phyloP scores from a whole-genome alignment of 2,113 vertebrate species.

The Anarhynchus alexandrinus region DNA sequence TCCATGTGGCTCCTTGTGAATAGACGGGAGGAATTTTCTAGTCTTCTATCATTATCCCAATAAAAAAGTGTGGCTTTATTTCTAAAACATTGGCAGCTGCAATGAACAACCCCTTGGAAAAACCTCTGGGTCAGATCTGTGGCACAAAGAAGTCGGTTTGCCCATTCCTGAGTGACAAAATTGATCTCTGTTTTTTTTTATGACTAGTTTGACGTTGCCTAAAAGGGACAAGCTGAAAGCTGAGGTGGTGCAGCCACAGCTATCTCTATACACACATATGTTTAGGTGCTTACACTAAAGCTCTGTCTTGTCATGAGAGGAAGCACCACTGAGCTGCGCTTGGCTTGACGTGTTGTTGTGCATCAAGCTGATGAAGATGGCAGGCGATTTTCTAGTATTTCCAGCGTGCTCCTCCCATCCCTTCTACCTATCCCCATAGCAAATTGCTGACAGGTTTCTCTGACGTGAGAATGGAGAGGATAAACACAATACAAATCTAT shows the following conservation, averaged over 20 bases:
- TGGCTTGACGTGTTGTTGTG: background rate
- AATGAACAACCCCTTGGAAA: background rate
- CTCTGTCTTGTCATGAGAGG: background rate
- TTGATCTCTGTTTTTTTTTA: too few relatives aligned
- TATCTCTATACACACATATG: accelerated
- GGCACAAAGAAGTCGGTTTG: background rate
- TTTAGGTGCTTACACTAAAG: background rate
- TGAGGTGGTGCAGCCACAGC: background rate
- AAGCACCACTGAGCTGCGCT: accelerated
- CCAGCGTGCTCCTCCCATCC: background rate
- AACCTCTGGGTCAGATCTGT: background rate
- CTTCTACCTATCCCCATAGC: background rate
- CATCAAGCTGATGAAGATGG: background rate
- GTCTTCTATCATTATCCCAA: background rate
- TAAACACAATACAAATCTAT: background rate
- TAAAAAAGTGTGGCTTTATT: background rate
- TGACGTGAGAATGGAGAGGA: background rate
- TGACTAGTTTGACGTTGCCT: background rate
- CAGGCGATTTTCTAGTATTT: background rate
- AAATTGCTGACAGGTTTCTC: background rate
- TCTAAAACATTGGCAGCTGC: background rate
- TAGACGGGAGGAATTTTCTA: background rate
- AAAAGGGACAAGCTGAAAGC: background rate
- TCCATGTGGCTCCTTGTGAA: background rate
- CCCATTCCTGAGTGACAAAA: background rate